Base-by-base conservation (phyloP, 2,888 invertebrate species). In the Orgyia antiqua region DNA sequence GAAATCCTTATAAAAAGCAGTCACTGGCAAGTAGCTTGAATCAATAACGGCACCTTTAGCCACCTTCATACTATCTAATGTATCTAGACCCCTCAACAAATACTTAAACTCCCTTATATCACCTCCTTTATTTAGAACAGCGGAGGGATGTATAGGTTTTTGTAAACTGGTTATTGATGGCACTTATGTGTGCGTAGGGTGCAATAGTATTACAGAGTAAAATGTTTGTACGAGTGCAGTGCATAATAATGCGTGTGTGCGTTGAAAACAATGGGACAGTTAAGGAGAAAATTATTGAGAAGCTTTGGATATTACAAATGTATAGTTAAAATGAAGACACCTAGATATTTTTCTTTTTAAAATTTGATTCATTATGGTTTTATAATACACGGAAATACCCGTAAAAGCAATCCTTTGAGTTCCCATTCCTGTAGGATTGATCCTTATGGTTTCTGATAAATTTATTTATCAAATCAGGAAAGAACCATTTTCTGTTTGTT, bases 141-240 rank as follows among this genome's bases (percentile, higher is more conserved):
- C 29, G 27, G 45, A 53, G 37, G 44, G 27, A 31, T 39, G 27
- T 50, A 59, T 2, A 42, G 64, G 24, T 58, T 67, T 38, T 30
- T 7, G n/a, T 57, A 40, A 38, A 33, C 24, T 67, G 64, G 66
- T 46, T 41, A 27, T 21, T 19, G 29, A 6, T 20, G n/a, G 25
- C 36, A 31, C 45, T 24, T 31, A 40, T 62, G 64, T 71, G 63
- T 66, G 70, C 39, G 65, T 62, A 30, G 59, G 58, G 55, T 56
- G 58, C 56, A 53, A 44, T 47, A 36, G 50, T 58, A 46, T 43
- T 48, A 62, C 61, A 68, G 68, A 69, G 49, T 45, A 37, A 35
- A 55, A 36, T 44, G 44, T 61, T 58, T 65, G 67, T 69, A 56
- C 33, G 46, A 36, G 54, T 63, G 56, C 43, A 46, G 49, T 69